Percentiles rank a stretch among this genome's conserved stretches.
These are phyloP conservation scores for Syngnathus scovelli DNA, from an alignment of 2,113 vertebrate genomes.

Conservation along the genomic window DNA sequence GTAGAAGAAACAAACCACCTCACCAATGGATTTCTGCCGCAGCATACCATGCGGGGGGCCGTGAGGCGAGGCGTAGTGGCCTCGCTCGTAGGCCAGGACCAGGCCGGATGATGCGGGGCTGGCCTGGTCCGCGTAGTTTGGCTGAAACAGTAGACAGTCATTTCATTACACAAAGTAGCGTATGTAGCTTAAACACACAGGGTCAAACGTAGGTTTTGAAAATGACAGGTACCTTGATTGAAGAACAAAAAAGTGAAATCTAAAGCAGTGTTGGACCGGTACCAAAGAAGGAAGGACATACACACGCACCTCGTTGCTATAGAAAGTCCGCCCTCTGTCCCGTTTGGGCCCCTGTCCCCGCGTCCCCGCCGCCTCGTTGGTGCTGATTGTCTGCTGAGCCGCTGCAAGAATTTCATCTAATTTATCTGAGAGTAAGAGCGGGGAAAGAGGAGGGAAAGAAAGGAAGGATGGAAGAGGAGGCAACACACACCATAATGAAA, in stretches of 20 bases:
- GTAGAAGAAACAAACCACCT: slow-evolving; percentile 71
- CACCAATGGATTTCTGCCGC: slow-evolving; percentile 91
- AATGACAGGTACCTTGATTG: background rate
- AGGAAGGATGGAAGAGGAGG: slow-evolving; percentile 17
- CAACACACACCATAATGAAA: slow-evolving; percentile 44
- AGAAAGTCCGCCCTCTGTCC: slow-evolving; percentile 76
- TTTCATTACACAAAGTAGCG: background rate
- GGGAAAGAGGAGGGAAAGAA: slow-evolving; percentile 19
- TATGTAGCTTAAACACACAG: background rate
- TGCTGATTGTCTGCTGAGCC: slow-evolving; percentile 88
- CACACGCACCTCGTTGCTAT: slow-evolving; percentile 76
- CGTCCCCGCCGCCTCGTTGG: slow-evolving; percentile 77
- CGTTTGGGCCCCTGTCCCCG: slow-evolving; percentile 77
- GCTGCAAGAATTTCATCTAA: slow-evolving; percentile 89
- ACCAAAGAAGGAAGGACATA: background rate
- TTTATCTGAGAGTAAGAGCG: slow-evolving; percentile 74
- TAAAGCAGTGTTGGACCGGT: background rate
- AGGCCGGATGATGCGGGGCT: slow-evolving; percentile 71
- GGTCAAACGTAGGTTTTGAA: background rate
- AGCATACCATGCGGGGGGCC: slow-evolving; percentile 79
- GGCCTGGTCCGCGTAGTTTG: slow-evolving; percentile 76
- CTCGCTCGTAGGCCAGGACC: slow-evolving; percentile 79
- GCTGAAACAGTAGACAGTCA: slow-evolving; percentile 54
- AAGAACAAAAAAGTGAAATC: background rate
- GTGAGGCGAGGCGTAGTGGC: slow-evolving; percentile 78